A percentile compares a stretch with the other conserved stretches of the same genome.
phyloP scores from a whole-genome alignment of 2,888 invertebrate genomes.

The Deilephila porcellus region DNA sequence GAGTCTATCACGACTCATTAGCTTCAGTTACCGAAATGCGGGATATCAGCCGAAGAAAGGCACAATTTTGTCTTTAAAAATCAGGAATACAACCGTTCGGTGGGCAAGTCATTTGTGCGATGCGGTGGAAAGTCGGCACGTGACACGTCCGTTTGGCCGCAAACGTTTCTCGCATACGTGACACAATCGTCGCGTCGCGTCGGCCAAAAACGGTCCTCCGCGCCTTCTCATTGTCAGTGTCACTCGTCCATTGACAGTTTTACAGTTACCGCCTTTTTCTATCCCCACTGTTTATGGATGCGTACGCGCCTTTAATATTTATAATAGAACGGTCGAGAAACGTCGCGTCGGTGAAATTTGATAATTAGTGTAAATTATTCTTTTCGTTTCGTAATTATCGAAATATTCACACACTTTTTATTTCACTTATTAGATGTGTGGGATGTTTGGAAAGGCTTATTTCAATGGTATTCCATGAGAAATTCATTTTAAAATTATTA shows the following conservation, averaged over 20 bases:
- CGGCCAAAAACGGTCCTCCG: slow-evolving; percentile 62
- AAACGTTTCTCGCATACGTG: slow-evolving; percentile 76
- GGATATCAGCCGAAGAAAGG: neutral
- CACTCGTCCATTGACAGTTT: slow-evolving; percentile 75
- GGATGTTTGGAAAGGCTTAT: neutral
- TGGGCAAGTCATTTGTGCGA: slow-evolving; percentile 56
- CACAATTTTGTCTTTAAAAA: slow-evolving; percentile 15
- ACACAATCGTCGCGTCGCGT: slow-evolving; percentile 42
- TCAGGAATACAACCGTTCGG: slow-evolving; percentile 46
- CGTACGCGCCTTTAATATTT: slow-evolving; percentile 74
- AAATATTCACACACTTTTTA: slow-evolving; percentile 3
- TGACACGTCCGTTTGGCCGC: slow-evolving; percentile 44
- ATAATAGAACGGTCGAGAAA: slow-evolving; percentile 42
- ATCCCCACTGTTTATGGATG: slow-evolving; percentile 61
- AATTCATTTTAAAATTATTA: too few species aligned
- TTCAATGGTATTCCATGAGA: too few species aligned
- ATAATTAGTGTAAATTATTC: neutral
- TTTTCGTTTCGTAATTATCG: neutral
- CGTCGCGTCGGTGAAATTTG: slow-evolving; percentile 27
- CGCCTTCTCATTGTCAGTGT: slow-evolving; percentile 75
- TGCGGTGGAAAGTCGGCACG: slow-evolving; percentile 74
- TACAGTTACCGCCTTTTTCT: slow-evolving; percentile 76
- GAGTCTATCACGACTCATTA: neutral
- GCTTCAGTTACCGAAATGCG: neutral
- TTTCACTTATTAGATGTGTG: neutral